Conservation (phyloP, 1,140 invertebrate species). For the Drosophila miranda region DNA sequence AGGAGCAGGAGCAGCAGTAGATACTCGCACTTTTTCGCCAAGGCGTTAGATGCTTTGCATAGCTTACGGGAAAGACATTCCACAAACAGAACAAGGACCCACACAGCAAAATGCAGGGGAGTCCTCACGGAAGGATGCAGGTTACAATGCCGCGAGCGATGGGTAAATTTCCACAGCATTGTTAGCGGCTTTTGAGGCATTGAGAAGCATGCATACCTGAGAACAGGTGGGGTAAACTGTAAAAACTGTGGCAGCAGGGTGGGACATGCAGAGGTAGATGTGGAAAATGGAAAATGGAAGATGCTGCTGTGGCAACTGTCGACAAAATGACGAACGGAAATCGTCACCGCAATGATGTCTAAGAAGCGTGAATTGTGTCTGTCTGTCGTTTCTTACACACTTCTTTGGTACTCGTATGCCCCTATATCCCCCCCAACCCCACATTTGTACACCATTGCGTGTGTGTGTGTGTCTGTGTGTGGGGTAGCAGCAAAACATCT, state of each 20-base stretch:
- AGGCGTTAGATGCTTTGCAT: conserved; percentile 68
- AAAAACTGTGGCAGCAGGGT: conserved; percentile 3
- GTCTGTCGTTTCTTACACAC: conserved; percentile 33
- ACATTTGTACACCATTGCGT: conserved; percentile 6
- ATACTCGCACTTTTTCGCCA: conserved; percentile 19
- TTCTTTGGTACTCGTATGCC: too few species aligned
- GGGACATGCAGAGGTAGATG: not conserved
- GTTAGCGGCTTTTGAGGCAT: conserved; percentile 52
- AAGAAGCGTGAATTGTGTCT: conserved; percentile 65
- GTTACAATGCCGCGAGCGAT: conserved; percentile 39
- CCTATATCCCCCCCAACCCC: conserved; percentile 1
- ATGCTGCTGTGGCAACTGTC: conserved; percentile 5
- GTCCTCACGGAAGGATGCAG: conserved; percentile 20
- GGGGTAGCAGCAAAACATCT: conserved; percentile 24
- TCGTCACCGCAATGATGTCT: conserved; percentile 63
- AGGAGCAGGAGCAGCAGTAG: not conserved
- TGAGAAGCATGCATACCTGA: not conserved
- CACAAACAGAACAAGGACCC: conserved; percentile 57
- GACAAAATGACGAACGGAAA: conserved; percentile 41
- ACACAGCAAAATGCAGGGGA: not conserved
- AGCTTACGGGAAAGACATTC: conserved; percentile 46
- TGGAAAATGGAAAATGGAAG: not conserved
- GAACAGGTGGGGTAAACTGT: too few species aligned
- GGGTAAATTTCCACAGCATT: conserved; percentile 47
- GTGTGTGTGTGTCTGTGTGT: conserved; percentile 1